phyloP scores from a whole-genome alignment of 2,888 invertebrate genomes.

The Zygogramma bicolorata region DNA sequence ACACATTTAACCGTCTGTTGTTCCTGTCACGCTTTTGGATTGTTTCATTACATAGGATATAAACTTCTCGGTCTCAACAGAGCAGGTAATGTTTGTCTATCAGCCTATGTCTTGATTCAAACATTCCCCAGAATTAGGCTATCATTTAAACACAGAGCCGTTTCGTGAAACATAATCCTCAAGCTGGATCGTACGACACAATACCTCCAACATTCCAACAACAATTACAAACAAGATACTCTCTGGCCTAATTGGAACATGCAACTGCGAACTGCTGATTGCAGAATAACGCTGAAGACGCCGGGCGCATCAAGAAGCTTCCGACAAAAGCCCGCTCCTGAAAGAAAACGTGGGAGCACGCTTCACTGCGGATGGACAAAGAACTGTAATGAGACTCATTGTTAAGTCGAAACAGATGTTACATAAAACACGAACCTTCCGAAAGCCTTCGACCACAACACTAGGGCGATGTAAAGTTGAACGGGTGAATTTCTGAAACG shows the following conservation, averaged over 20 bases:
- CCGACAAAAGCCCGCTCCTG: neutral
- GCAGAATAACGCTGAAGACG: neutral
- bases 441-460: neutral
- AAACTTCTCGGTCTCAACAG: no score
- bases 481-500: neutral
- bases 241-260: neutral
- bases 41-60: no score
- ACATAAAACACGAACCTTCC: neutral
- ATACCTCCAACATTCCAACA: neutral
- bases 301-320: neutral
- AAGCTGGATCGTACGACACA: neutral
- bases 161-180: neutral
- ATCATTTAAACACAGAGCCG: neutral
- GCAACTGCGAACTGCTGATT: neutral
- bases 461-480: neutral
- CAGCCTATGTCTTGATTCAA: no score
- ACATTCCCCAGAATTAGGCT: neutral
- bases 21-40: no score
- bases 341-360: neutral
- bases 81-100: no score
- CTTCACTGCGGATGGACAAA: neutral
- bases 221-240: neutral
- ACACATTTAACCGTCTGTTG: no score
- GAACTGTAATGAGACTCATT: neutral
- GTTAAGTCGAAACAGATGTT: neutral